These are phyloP conservation scores for Drosophila insularis DNA, from an alignment of 1,140 invertebrate species.

Conservation along the genomic window DNA sequence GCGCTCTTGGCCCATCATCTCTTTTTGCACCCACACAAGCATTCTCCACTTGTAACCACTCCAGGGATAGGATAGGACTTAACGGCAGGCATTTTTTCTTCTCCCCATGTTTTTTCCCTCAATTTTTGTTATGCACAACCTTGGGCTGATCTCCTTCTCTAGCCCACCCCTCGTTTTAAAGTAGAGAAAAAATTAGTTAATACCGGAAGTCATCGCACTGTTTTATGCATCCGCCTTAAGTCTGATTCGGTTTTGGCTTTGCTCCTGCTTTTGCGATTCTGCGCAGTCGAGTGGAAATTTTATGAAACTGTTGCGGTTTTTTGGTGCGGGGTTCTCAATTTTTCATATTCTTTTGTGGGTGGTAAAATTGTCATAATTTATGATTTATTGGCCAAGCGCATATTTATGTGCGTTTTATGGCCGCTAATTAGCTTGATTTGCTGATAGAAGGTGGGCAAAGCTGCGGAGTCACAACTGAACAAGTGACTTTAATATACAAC, in stretches of 20 bases:
- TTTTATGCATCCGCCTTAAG: conserved; percentile 73
- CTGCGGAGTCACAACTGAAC: background rate
- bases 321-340: conserved; percentile 21
- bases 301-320: conserved; percentile 70
- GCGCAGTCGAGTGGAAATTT: conserved; percentile 72
- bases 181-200: conserved; percentile 73
- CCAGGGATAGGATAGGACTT: conserved; percentile 40
- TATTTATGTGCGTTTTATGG: conserved; percentile 78
- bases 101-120: conserved; percentile 12
- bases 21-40: conserved; percentile 5
- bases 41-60: conserved; percentile 50
- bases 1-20: background rate
- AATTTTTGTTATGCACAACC: conserved; percentile 57
- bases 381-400: conserved; percentile 69
- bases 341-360: conserved; percentile 30
- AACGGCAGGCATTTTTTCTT: conserved; percentile 19
- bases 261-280: conserved; percentile 34
- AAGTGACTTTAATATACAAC: background rate
- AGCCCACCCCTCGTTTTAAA: conserved; percentile 55
- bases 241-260: conserved; percentile 42
- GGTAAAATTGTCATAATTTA: conserved; percentile 69
- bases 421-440: conserved; percentile 68
- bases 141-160: conserved; percentile 45
- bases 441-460: background rate
- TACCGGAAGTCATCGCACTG: conserved; percentile 80